Evolutionary conservation across 2,797 vertebrate genomes (phyloP), one percentile per base, ranked within the genome.

Genomic region (Avahi laniger): DNA sequence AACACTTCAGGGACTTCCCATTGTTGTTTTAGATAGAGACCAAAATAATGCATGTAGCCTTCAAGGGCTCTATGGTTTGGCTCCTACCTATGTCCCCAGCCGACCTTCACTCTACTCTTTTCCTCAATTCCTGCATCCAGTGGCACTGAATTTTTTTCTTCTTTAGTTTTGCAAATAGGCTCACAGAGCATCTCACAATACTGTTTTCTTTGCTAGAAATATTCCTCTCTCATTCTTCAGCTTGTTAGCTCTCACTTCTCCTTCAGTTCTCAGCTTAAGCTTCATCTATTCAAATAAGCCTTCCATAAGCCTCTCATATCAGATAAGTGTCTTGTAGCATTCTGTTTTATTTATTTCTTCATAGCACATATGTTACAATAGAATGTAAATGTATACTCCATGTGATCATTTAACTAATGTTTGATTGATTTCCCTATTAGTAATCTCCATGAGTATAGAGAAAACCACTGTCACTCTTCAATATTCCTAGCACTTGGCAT

Each of bases 341-440:
- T 91, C 30, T 61, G 35, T 38, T 88, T 90, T 76, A 73, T 89
- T 87, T 67, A 67, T 80, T 95, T 92, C 48, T 90, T 92, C 33
- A 61, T 84, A 61, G n/a, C 43, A 78, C 13, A 48, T 30, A 52
- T 54, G 4, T 80, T 76, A 59, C 24, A 59, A 59, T 11, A 87
- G 48, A 72, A 92, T 93, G 28, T 82, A 81, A 70, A 79, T 76
- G 9, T 84, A 41, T 75, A 22, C 20, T 63, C 22, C 30, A 5
- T 73, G n/a, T 83, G 69, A 86, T 86, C 73, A 57, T 35, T 48
- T 91, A 54, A 91, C 61, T 54, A 81, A 43, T 46, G 33, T 48
- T 93, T 95, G 41, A 84, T 91, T 96, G 41, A 84, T 76, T 80
- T 80, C 11, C 33, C 35, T 26, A 14, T 24, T 95, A 20, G n/a